Evolutionary conservation across 2,797 vertebrate species (phyloP).

Genomic region (Sebastes dallii): DNA sequence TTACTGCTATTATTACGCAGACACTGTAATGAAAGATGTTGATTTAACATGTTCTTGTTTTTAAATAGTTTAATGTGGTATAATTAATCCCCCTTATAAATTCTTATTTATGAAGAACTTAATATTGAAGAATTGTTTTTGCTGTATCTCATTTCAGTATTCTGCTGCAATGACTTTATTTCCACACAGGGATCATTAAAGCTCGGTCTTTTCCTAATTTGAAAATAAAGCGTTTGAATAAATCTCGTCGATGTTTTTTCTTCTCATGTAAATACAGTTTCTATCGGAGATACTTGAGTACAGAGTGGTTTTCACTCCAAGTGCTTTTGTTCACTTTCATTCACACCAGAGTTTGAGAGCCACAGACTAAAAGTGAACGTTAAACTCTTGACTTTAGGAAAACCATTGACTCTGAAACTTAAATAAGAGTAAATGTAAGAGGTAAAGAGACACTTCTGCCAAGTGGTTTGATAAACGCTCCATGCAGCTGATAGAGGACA

Average conservation of each 20-base stretch:
- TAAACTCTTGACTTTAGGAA: constrained; percentile 50
- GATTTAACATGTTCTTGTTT: not conserved
- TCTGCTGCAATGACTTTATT: not conserved
- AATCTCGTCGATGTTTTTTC: constrained; percentile 32
- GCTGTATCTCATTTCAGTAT: constrained; percentile 13
- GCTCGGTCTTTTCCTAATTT: constrained; percentile 27
- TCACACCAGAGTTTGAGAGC: constrained; percentile 33
- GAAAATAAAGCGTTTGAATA: constrained; percentile 39
- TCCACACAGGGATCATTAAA: constrained; percentile 46
- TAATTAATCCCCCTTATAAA: constrained; percentile 9
- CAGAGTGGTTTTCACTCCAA: constrained; percentile 42
- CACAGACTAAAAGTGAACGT: constrained; percentile 8
- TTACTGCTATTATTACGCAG: not conserved
- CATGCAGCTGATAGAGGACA: not conserved
- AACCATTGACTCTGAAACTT: constrained; percentile 55
- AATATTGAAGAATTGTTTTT: no score
- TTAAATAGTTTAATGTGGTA: not conserved
- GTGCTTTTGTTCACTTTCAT: constrained; percentile 50
- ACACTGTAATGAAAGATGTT: not conserved
- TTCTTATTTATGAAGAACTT: constrained; percentile 24
- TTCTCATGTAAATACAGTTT: constrained; percentile 42
- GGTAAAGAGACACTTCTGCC: constrained; percentile 53
- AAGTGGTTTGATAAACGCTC: constrained; percentile 37
- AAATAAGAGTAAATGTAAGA: constrained; percentile 44
- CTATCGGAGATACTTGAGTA: constrained; percentile 40